Conservation (phyloP, 2,888 invertebrate genomes). For the Alentia gelatinosa region DNA sequence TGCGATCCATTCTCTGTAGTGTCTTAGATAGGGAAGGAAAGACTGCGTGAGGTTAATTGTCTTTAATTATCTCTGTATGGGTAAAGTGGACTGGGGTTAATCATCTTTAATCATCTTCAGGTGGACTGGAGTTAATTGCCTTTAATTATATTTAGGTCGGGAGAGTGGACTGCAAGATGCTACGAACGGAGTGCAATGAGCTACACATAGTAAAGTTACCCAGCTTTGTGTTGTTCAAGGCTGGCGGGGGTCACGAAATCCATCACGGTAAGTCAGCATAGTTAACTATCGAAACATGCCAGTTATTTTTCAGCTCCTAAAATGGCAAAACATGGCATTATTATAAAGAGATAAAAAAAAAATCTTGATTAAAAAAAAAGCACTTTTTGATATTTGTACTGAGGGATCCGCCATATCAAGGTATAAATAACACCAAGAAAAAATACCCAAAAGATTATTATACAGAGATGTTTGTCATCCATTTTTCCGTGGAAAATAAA, state of each 20-base stretch:
- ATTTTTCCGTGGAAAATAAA: too few species aligned
- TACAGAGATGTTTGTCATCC: too few species aligned
- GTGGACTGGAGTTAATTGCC: background rate
- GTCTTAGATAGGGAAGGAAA: background rate
- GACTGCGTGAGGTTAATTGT: background rate
- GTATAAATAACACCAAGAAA: too few species aligned
- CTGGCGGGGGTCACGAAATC: slow-evolving; percentile 88
- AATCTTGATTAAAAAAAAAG: too few species aligned
- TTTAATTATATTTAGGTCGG: slow-evolving; percentile 77
- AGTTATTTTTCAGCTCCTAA: too few species aligned
- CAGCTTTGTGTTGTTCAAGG: slow-evolving; percentile 88
- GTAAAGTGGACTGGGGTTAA: slow-evolving; percentile 69
- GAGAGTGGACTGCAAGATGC: slow-evolving; percentile 80
- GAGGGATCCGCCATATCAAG: too few species aligned
- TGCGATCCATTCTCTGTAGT: background rate
- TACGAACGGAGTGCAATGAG: slow-evolving; percentile 76
- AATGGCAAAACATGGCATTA: too few species aligned
- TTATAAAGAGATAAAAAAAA: too few species aligned
- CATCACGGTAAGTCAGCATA: slow-evolving; percentile 86
- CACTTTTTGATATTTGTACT: too few species aligned
- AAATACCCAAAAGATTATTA: too few species aligned
- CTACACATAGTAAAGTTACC: slow-evolving; percentile 83
- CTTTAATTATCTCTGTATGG: slow-evolving; percentile 75
- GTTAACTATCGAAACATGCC: too few species aligned
- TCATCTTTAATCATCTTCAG: background rate